Evolutionary conservation across 2,888 invertebrate genomes (phyloP).

Genomic region (Drosophila siamana): DNA sequence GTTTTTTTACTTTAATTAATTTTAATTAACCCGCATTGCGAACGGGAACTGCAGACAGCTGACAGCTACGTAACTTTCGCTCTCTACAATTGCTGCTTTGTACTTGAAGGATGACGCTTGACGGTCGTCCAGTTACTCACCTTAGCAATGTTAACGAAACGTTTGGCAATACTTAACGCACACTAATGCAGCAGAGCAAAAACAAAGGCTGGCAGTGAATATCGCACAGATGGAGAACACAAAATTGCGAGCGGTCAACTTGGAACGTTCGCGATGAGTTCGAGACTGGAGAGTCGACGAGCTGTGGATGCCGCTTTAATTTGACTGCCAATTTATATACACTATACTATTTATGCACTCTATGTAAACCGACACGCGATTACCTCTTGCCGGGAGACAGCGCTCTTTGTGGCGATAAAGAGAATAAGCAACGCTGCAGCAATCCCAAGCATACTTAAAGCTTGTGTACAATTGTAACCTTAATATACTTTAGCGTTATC

Average conservation of each 20-base stretch:
- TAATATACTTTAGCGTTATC: constrained; percentile 69
- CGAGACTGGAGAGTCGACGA: constrained; percentile 48
- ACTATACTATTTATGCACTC: constrained; percentile 8
- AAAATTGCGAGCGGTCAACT: constrained; percentile 27
- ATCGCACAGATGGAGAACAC: constrained; percentile 14
- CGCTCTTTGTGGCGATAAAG: constrained; percentile 55
- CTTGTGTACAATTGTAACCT: constrained; percentile 48
- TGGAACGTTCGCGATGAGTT: constrained; percentile 33
- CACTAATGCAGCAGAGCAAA: constrained; percentile 6
- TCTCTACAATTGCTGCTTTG: constrained; percentile 2
- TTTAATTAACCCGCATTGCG: constrained; percentile 5
- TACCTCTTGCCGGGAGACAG: constrained; percentile 35
- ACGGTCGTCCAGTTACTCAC: constrained; percentile 52
- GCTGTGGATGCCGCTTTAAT: constrained; percentile 40
- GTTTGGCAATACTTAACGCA: constrained; percentile 23
- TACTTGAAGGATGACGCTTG: constrained; percentile 38
- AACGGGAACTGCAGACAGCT: constrained; percentile 21
- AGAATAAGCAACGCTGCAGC: constrained; percentile 17
- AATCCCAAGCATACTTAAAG: constrained; percentile 9
- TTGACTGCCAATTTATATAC: constrained; percentile 61
- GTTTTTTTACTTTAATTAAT: neutral
- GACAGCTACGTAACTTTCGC: constrained; percentile 28
- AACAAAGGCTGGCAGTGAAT: constrained; percentile 24
- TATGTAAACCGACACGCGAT: constrained; percentile 29
- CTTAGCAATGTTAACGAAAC: constrained; percentile 44